phyloP scores from a whole-genome alignment of 2,113 vertebrate species.

The Rhinopithecus roxellana region DNA sequence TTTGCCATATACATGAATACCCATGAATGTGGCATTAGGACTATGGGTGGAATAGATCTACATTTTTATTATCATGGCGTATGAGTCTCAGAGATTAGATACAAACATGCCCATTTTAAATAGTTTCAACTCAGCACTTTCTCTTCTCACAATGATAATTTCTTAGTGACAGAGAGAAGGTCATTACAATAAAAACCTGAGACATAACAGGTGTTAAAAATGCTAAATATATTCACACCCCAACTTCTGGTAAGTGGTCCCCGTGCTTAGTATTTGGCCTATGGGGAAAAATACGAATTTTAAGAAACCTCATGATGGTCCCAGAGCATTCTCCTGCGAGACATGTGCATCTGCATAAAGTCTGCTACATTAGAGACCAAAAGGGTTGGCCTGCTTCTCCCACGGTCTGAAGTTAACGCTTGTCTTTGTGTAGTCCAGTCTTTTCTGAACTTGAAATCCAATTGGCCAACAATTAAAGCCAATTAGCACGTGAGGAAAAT shows the following conservation, averaged over 20 bases:
- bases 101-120: neutral
- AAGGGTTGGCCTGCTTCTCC: slow-evolving; percentile 78
- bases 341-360: slow-evolving; percentile 81
- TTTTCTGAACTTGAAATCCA: slow-evolving; percentile 93
- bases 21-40: neutral
- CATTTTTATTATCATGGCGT: neutral
- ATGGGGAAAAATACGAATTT: slow-evolving; percentile 57
- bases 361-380: slow-evolving; percentile 74
- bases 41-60: neutral
- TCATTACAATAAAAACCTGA: neutral
- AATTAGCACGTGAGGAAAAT: slow-evolving; percentile 95
- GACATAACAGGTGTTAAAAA: neutral
- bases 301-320: slow-evolving; percentile 60
- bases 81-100: neutral
- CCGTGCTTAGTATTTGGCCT: slow-evolving; percentile 45
- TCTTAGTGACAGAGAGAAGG: neutral
- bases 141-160: neutral
- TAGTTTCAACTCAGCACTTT: neutral
- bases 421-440: slow-evolving; percentile 82
- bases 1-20: neutral
- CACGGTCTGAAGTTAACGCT: slow-evolving; percentile 83
- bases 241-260: slow-evolving; percentile 9
- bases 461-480: slow-evolving; percentile 98
- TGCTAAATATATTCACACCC: neutral
- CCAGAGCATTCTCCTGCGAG: slow-evolving; percentile 70